These are phyloP conservation scores for Brachyptera risi DNA, from an alignment of 2,888 invertebrate genomes.

Conservation along the genomic window DNA sequence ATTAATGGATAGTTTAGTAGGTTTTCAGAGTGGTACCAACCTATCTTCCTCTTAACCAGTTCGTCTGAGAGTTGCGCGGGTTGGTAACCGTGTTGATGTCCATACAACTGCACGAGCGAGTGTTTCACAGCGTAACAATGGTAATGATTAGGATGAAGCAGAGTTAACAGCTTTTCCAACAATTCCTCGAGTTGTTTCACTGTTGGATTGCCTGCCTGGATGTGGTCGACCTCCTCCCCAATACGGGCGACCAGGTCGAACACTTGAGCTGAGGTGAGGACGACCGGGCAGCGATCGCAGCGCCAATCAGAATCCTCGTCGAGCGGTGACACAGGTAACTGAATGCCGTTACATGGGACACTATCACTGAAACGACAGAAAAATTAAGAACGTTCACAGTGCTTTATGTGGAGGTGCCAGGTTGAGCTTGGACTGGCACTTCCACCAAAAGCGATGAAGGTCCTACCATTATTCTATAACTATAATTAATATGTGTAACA, in stretches of 20 bases:
- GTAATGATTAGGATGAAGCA: slow-evolving; percentile 81
- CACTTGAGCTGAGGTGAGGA: slow-evolving; percentile 61
- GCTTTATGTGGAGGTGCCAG: neutral
- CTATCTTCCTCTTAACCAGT: slow-evolving; percentile 59
- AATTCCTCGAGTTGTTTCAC: slow-evolving; percentile 58
- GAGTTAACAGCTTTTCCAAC: slow-evolving; percentile 63
- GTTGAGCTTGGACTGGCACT: too few species aligned
- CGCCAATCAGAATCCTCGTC: slow-evolving; percentile 70
- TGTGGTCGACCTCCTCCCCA: slow-evolving; percentile 69
- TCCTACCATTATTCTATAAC: too few species aligned
- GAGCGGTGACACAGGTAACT: slow-evolving; percentile 66
- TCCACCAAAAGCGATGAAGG: too few species aligned
- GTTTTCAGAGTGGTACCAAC: slow-evolving; percentile 59
- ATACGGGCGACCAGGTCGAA: slow-evolving; percentile 64
- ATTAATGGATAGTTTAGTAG: neutral
- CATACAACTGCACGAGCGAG: slow-evolving; percentile 74
- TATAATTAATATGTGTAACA: too few species aligned
- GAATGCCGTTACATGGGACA: slow-evolving; percentile 60
- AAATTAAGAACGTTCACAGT: neutral
- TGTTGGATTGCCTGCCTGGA: slow-evolving; percentile 51
- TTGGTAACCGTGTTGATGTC: slow-evolving; percentile 60
- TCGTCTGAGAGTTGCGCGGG: slow-evolving; percentile 54
- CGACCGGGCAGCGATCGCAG: slow-evolving; percentile 65
- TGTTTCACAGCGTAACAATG: slow-evolving; percentile 78
- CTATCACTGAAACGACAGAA: slow-evolving; percentile 43